A percentile compares a stretch with the other conserved stretches of the same genome.
Conservation (phyloP, 2,888 invertebrate species). For the Chalcosyrphus nemorum region DNA sequence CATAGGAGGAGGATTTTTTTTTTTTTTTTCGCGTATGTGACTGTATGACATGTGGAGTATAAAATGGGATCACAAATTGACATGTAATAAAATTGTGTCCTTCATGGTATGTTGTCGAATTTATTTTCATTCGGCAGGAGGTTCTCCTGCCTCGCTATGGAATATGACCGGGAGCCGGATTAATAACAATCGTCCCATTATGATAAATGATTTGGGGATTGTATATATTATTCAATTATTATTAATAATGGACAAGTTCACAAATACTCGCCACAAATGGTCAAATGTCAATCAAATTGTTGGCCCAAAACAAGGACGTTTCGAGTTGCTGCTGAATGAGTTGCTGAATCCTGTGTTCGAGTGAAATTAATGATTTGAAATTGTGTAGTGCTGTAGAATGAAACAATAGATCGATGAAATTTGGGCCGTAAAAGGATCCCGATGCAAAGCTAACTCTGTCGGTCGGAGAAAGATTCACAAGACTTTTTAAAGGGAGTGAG, state of each 20-base stretch:
- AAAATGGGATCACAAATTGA: constrained; percentile 69
- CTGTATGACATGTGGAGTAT: constrained; percentile 26
- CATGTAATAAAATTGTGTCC: constrained; percentile 64
- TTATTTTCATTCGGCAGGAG: constrained; percentile 22
- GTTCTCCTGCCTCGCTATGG: not conserved
- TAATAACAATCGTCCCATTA: constrained; percentile 50
- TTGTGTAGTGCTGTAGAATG: not conserved
- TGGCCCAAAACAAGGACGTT: not conserved
- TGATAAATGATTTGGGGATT: constrained; percentile 53
- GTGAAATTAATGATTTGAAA: not conserved
- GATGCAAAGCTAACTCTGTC: no score
- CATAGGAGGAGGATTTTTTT: constrained; percentile 6
- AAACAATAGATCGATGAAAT: no score
- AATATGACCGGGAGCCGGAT: constrained; percentile 22
- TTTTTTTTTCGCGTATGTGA: constrained; percentile 23
- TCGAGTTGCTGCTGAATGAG: not conserved
- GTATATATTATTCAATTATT: constrained; percentile 43
- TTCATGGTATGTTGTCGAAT: constrained; percentile 45
- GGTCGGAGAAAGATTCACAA: no score
- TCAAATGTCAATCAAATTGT: constrained; percentile 14
- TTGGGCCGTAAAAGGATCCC: no score
- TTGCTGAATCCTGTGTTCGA: not conserved
- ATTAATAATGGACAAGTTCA: not conserved
- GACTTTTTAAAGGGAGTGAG: no score
- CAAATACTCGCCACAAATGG: constrained; percentile 1